A percentile compares a stretch with the other conserved stretches of the same genome.
Conservation (phyloP, 1,140 invertebrate species). For the Bathynomus jamesi region DNA sequence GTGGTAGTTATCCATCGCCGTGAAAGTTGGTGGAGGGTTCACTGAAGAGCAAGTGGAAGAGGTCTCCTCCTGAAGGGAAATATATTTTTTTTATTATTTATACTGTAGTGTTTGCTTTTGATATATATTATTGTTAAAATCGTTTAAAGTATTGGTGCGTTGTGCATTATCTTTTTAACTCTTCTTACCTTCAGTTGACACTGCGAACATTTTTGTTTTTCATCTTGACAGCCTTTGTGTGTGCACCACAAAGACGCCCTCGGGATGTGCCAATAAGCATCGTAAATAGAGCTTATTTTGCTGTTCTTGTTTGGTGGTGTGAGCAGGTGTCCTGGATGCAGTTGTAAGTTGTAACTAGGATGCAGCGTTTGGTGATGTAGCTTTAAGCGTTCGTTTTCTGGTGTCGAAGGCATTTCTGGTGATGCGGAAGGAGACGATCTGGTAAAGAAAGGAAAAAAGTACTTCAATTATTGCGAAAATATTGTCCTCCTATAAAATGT, state of each 20-base stretch:
- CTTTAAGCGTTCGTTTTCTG: background rate
- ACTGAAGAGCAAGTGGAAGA: conserved; percentile 28
- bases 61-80: conserved; percentile 16
- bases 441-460: background rate
- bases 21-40: conserved; percentile 34
- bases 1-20: conserved; percentile 34
- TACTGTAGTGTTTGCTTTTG: too few species aligned
- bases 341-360: background rate
- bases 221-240: background rate
- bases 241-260: background rate
- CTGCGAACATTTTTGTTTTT: background rate
- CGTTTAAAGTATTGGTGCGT: too few species aligned
- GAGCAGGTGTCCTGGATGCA: background rate
- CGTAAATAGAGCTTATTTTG: background rate
- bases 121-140: too few species aligned
- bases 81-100: too few species aligned
- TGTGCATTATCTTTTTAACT: too few species aligned
- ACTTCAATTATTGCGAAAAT: too few species aligned
- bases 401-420: background rate
- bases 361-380: background rate
- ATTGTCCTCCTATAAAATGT: too few species aligned
- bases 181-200: background rate
- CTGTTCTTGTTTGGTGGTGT: background rate
- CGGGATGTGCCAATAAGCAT: background rate
- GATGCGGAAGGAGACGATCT: background rate